Evolutionary conservation across 2,888 invertebrate genomes (phyloP), one percentile per base, ranked within the genome.

Genomic region (Xestoiulus laeticollis): DNA sequence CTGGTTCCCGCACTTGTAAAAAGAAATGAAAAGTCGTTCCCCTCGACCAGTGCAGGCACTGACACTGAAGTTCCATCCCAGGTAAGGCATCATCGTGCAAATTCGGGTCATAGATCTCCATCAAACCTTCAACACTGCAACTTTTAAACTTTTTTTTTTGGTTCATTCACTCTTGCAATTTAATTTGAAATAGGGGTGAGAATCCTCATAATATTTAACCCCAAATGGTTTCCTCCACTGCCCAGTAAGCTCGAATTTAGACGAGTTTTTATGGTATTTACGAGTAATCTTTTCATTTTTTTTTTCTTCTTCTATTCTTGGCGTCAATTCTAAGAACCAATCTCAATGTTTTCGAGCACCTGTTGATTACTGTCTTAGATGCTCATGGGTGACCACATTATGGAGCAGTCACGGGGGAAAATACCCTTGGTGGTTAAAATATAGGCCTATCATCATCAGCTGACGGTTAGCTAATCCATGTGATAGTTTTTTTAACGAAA

Each of bases 81-180:
- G 59, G 59, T 59, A 59, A 8, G 59, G 59, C 59, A 59, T 6
- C n/a, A n/a, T n/a, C 59, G 10, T 59, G 59, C 59, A 22, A 59
- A 59, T 59, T 59, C 59, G 59, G 59, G 59, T 59, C 59, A 59
- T 59, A 8, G 59, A 59, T 59, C 59, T 59, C 59, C 59, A 59
- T 19, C 59, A 59, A 59, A n/a, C 59, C 59, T 59, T 59, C 48
- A 48, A 16, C 16, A 16, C 48, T 48, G 14, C 59, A 59, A n/a
- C 59, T 59, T 22, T 2, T n/a, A 10, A 43, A 43, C 44, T 22
- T 59, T n/a, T n/a, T n/a, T n/a, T 59, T 59, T 59, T 59, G 22
- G 59, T 59, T 59, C 59, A 59, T 59, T 59, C 59, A 59, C 59
- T 59, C 59, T n/a, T 8, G 59, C 59, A 59, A n/a, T n/a, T 59